phyloP scores from a whole-genome alignment of 2,113 vertebrate species.

The Serinus canaria region DNA sequence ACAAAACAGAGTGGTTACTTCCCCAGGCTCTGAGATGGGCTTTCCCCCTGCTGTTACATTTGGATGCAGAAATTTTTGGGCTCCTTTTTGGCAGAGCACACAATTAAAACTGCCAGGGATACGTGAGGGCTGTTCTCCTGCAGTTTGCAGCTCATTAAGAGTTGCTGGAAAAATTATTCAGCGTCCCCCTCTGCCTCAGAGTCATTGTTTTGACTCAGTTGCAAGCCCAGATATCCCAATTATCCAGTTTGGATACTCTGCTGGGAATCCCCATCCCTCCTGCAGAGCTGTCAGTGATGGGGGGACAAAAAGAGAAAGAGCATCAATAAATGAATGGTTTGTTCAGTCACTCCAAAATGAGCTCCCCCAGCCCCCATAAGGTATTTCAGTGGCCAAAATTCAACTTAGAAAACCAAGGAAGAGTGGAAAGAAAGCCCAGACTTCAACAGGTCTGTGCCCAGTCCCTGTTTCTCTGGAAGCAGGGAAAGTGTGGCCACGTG shows the following conservation, averaged over 20 bases:
- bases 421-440: neutral
- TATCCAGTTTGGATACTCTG: neutral
- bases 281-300: neutral
- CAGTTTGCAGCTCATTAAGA: neutral
- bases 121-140: neutral
- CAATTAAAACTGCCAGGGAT: neutral
- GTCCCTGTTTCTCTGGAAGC: neutral
- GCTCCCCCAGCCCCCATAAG: neutral
- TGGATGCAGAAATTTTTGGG: neutral
- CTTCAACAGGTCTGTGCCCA: neutral
- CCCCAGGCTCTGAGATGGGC: neutral
- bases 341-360: neutral
- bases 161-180: neutral
- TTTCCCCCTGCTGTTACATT: neutral
- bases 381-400: neutral
- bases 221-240: neutral
- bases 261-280: neutral
- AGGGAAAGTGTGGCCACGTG: neutral
- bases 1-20: neutral
- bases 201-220: neutral
- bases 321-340: neutral
- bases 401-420: neutral
- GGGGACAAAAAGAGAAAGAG: neutral
- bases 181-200: neutral
- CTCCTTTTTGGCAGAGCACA: neutral